These are phyloP conservation scores for Eumacrocentrus americanus DNA, from an alignment of 2,888 invertebrate genomes.

Conservation along the genomic window DNA sequence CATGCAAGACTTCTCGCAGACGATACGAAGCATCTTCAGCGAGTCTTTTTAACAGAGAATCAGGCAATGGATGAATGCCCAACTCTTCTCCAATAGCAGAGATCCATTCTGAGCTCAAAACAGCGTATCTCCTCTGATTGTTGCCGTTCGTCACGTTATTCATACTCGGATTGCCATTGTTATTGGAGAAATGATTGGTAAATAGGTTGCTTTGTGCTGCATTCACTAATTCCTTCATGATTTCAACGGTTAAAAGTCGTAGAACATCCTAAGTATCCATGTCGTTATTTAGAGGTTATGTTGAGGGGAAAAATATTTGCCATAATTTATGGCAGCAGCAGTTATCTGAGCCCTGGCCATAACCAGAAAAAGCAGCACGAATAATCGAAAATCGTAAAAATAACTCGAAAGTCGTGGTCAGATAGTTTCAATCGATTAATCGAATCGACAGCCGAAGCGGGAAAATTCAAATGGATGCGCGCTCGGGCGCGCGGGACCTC, in stretches of 20 bases:
- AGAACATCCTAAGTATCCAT: too few species aligned
- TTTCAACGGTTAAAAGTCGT: constrained; percentile 11
- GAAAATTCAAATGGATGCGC: too few species aligned
- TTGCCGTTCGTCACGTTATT: constrained; percentile 47
- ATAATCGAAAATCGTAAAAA: too few species aligned
- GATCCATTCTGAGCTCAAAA: constrained; percentile 58
- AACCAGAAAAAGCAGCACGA: too few species aligned
- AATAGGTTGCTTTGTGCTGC: constrained; percentile 48
- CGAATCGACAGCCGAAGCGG: too few species aligned
- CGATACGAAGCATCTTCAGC: constrained; percentile 59
- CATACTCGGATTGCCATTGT: constrained; percentile 51
- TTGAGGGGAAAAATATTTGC: too few species aligned
- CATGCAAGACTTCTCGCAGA: constrained; percentile 57
- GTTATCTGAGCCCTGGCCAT: too few species aligned
- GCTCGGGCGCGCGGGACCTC: too few species aligned
- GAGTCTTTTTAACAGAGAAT: constrained; percentile 51
- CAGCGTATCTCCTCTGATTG: constrained; percentile 52
- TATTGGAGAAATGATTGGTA: constrained; percentile 53
- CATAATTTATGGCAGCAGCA: too few species aligned
- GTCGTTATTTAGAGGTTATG: too few species aligned
- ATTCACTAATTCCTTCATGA: constrained; percentile 55
- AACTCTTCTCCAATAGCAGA: constrained; percentile 58
- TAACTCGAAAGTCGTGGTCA: too few species aligned
- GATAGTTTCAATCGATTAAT: too few species aligned
- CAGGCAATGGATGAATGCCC: constrained; percentile 55